Percentiles rank a stretch among this genome's conserved stretches.
Evolutionary conservation across 2,797 vertebrate genomes (phyloP).

Genomic region (Myoxocephalus aenaeus): DNA sequence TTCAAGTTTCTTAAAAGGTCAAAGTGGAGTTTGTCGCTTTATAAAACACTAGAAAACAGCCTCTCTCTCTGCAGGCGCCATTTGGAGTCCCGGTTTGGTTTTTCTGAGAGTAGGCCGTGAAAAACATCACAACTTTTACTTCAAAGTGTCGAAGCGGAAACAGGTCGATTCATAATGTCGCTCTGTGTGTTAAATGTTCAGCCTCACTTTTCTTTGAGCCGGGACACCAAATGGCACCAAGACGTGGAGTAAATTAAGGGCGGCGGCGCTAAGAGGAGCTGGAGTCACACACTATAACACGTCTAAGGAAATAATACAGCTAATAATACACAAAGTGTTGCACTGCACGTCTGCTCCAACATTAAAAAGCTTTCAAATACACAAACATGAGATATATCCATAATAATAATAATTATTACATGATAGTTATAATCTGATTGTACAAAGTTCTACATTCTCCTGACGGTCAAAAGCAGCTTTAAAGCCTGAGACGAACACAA

Average conservation of each 20-base stretch:
- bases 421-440: constrained; percentile 61
- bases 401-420: constrained; percentile 1
- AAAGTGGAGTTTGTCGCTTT: constrained; percentile 42
- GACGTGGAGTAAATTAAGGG: constrained; percentile 34
- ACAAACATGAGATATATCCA: constrained; percentile 59
- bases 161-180: background rate
- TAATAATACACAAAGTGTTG: constrained; percentile 20
- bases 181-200: background rate
- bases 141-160: background rate
- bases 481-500: constrained; percentile 62
- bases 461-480: constrained; percentile 61
- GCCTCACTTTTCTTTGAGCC: background rate
- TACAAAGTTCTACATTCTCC: constrained; percentile 77
- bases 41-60: constrained; percentile 64
- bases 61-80: constrained; percentile 44
- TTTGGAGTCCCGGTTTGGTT: constrained; percentile 26
- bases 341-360: constrained; percentile 53
- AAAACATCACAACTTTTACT: background rate
- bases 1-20: constrained; percentile 63
- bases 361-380: constrained; percentile 65
- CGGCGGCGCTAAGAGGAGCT: constrained; percentile 26
- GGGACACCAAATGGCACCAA: constrained; percentile 32
- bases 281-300: constrained; percentile 26
- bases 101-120: too few species aligned
- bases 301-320: constrained; percentile 39